phyloP scores from a whole-genome alignment of 2,888 invertebrate species.

The Mellilla xanthometata region DNA sequence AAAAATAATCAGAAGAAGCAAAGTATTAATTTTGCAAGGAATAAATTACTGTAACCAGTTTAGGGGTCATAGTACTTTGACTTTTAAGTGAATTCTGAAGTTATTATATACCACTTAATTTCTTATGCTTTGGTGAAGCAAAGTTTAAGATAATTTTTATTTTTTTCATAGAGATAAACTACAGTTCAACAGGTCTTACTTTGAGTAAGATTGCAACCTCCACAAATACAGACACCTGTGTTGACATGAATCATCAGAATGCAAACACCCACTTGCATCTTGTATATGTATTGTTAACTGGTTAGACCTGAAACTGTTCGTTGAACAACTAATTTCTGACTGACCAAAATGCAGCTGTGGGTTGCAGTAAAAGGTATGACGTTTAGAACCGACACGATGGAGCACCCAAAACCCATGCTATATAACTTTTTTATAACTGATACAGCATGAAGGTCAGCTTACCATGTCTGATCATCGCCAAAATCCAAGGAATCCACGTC shows the following conservation, averaged over 20 bases:
- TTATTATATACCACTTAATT: too few species aligned
- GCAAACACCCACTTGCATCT: conserved; percentile 22
- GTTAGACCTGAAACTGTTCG: conserved; percentile 39
- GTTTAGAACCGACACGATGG: conserved; percentile 38
- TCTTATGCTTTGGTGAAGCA: too few species aligned
- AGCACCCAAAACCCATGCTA: conserved; percentile 23
- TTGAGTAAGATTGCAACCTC: neutral
- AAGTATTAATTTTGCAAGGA: too few species aligned
- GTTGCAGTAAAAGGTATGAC: conserved; percentile 36
- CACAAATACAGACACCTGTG: conserved; percentile 17
- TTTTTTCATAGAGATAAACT: too few species aligned
- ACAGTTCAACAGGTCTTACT: too few species aligned
- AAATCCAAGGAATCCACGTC: conserved; percentile 81
- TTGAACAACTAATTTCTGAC: conserved; percentile 31
- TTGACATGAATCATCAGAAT: conserved; percentile 23
- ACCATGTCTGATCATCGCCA: conserved; percentile 84
- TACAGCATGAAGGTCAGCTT: conserved; percentile 39
- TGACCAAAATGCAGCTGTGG: conserved; percentile 30
- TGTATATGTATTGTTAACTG: conserved; percentile 26
- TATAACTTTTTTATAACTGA: conserved; percentile 8
- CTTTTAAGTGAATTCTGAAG: too few species aligned
- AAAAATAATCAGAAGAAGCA: too few species aligned
- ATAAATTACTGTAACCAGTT: too few species aligned
- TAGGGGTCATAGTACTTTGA: too few species aligned
- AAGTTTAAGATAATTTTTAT: too few species aligned